A percentile compares a stretch with the other conserved stretches of the same genome.
Conservation (phyloP, 2,113 vertebrate species). For the Forbesichthys agassizii region DNA sequence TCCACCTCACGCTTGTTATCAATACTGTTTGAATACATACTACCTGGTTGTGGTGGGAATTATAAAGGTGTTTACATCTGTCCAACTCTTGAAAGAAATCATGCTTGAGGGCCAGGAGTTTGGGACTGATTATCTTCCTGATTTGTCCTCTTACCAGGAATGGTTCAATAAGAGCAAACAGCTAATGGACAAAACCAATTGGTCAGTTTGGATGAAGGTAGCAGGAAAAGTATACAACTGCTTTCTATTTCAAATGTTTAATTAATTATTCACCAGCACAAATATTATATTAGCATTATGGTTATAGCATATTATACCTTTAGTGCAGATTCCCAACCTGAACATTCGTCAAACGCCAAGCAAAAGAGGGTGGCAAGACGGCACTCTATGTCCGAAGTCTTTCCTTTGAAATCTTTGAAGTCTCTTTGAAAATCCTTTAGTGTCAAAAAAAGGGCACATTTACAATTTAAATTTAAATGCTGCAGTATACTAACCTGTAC, state of each 20-base stretch:
- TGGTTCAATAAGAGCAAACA: conserved; percentile 77
- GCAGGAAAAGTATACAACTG: not conserved
- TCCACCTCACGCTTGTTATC: not conserved
- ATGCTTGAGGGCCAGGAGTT: conserved; percentile 72
- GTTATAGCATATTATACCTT: conserved; percentile 70
- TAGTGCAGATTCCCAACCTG: conserved; percentile 79
- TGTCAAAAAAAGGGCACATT: conserved; percentile 10
- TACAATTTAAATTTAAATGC: not conserved
- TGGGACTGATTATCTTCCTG: conserved; percentile 78
- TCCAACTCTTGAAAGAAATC: conserved; percentile 77
- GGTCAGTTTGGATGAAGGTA: not conserved
- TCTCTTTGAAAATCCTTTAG: conserved; percentile 77
- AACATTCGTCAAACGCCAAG: conserved; percentile 78
- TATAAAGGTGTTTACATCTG: conserved; percentile 73
- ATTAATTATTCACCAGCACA: not conserved
- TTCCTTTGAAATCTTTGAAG: conserved; percentile 75
- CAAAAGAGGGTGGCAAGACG: conserved; percentile 75
- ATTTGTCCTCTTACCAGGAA: conserved; percentile 80
- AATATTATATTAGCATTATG: not conserved
- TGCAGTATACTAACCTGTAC: too few relatives aligned
- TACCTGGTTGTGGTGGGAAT: conserved; percentile 76
- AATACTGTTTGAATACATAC: not conserved
- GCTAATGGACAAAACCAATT: conserved; percentile 63
- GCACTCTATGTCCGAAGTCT: conserved; percentile 74
- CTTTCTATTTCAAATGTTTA: not conserved